Conservation (phyloP, 2,888 invertebrate species). For the Tryphoninae sp. region DNA sequence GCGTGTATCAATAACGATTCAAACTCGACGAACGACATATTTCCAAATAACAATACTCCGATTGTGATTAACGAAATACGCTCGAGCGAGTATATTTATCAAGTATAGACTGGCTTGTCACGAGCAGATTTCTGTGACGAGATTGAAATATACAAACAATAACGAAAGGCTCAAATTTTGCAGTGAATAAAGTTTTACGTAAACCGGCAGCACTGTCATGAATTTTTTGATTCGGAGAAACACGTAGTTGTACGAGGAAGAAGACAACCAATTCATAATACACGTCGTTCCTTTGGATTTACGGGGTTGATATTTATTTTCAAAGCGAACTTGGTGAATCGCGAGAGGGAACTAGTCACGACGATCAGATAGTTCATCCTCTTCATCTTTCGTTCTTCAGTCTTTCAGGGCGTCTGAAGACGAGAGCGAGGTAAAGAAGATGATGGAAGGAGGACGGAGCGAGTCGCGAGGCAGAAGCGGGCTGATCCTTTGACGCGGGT, state of each 20-base stretch:
- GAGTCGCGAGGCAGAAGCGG: constrained; percentile 50
- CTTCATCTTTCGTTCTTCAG: constrained; percentile 52
- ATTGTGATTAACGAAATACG: constrained; percentile 27
- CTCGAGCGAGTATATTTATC: not conserved
- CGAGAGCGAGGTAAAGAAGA: constrained; percentile 31
- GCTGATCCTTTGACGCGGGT: constrained; percentile 73
- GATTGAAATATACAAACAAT: not conserved
- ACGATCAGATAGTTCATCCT: constrained; percentile 50
- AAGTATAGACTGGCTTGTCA: constrained; percentile 12
- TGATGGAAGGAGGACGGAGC: constrained; percentile 26
- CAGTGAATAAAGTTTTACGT: constrained; percentile 46
- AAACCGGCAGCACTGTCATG: constrained; percentile 5
- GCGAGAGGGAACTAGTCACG: constrained; percentile 3
- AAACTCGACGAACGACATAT: constrained; percentile 24
- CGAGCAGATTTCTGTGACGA: not conserved
- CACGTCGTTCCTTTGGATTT: constrained; percentile 7
- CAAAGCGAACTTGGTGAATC: constrained; percentile 13
- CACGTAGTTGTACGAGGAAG: constrained; percentile 6
- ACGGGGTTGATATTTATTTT: constrained; percentile 39
- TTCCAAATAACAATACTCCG: constrained; percentile 27
- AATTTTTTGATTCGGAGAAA: too few species aligned
- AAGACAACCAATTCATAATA: constrained; percentile 30
- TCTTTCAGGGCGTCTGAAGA: constrained; percentile 26
- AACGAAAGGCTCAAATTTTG: not conserved
- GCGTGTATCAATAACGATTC: constrained; percentile 19